phyloP scores from a whole-genome alignment of 2,888 invertebrate genomes.

The Tetragnatha montana region DNA sequence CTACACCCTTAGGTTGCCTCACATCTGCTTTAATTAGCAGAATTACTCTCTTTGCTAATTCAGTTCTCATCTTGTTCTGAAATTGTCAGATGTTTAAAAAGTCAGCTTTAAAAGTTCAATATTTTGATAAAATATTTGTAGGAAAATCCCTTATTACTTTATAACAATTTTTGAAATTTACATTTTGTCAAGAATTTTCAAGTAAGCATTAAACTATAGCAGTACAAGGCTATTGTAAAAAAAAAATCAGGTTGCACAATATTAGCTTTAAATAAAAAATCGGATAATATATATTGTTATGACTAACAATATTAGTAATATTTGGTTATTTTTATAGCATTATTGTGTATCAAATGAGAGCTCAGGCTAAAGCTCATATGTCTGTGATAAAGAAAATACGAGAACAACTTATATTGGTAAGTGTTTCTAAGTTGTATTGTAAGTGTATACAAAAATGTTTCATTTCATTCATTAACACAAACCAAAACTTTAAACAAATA shows the following conservation, averaged over 20 bases:
- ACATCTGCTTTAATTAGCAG: no score
- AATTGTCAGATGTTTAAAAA: no score
- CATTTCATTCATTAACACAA: neutral
- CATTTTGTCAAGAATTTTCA: no score
- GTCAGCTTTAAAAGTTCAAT: no score
- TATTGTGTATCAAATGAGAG: constrained; percentile 75
- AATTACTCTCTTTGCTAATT: no score
- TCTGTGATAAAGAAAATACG: constrained; percentile 75
- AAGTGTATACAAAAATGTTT: neutral
- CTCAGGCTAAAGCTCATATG: constrained; percentile 75
- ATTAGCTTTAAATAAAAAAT: neutral
- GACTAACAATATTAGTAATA: neutral
- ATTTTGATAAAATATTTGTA: no score
- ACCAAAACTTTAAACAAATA: neutral
- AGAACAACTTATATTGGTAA: constrained; percentile 75
- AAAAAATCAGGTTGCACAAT: neutral
- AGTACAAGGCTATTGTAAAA: neutral
- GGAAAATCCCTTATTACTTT: no score
- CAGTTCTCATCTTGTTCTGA: no score
- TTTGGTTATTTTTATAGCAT: constrained; percentile 73
- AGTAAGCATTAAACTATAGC: no score
- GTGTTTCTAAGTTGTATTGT: neutral
- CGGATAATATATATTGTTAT: neutral
- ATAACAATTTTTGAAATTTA: no score
- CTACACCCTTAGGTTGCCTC: no score